Conservation (phyloP, 2,888 invertebrate genomes). For the Oligia strigilis region DNA sequence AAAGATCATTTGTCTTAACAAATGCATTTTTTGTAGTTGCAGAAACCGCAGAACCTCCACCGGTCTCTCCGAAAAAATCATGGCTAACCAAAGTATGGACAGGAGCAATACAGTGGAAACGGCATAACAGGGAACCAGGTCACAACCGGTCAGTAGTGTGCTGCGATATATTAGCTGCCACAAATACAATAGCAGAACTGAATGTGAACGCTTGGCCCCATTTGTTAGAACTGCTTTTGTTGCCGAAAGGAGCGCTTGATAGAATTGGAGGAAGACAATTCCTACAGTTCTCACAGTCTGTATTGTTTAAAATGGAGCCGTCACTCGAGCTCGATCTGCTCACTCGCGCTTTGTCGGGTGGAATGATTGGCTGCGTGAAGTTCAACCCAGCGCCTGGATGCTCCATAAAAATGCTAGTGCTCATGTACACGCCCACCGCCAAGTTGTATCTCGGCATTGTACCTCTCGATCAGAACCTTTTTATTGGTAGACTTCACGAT, state of each 20-base stretch:
- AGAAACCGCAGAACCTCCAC: constrained; percentile 3
- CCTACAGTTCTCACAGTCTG: neutral
- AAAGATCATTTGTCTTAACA: neutral
- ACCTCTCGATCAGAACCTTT: constrained; percentile 30
- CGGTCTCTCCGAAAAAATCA: neutral
- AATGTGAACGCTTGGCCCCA: constrained; percentile 21
- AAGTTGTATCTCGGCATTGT: constrained; percentile 31
- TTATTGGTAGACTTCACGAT: constrained; percentile 23
- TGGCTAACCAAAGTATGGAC: constrained; percentile 23
- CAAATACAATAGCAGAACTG: neutral
- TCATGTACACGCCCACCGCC: constrained; percentile 18
- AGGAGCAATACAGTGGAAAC: constrained; percentile 34
- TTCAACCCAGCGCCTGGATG: constrained; percentile 11
- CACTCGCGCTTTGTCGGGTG: constrained; percentile 6
- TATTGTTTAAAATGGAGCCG: constrained; percentile 25
- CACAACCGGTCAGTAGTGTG: neutral
- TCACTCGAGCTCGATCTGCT: constrained; percentile 19
- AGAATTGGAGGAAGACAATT: neutral
- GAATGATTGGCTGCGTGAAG: constrained; percentile 36
- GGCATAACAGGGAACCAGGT: constrained; percentile 9
- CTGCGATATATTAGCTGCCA: constrained; percentile 15
- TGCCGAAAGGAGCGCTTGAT: constrained; percentile 27
- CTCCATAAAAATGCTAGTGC: constrained; percentile 19
- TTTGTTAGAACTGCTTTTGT: constrained; percentile 19
- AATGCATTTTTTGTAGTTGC: neutral